Base-by-base conservation (phyloP, 2,888 invertebrate genomes). In the Eupithecia tripunctaria region DNA sequence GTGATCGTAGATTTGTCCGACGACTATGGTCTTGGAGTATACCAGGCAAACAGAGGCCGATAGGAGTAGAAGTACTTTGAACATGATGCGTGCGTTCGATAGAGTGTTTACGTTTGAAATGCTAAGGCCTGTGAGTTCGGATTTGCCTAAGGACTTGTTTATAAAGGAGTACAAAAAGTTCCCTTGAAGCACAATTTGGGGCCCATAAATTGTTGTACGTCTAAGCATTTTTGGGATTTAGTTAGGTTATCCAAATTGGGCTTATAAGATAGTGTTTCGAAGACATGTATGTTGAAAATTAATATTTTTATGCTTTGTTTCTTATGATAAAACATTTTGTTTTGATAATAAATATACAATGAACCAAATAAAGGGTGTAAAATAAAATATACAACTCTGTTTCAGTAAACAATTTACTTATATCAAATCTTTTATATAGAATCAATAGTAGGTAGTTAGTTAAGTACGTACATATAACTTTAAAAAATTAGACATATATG, bases 1-100 rank as follows among this genome's bases (percentile, higher is more conserved):
- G 29, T 87, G 84, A 18, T 90, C 90, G 38, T 80, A 84, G 0
- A 88, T 82, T 79, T 92, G 90, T 0, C 93, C 93, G 0, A 93
- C 90, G 0, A 89, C 82, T 0, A 94, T 89, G 21, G 84, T 86
- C 76, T 82, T 91, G 2, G 85, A 76, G 21, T 86, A 73, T 0
- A 85, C 89, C 3, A 85, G 29, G 47, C 81, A 78, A 21, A 85
- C 60, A 0, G 84, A 64, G 0, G 82, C 82, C 72, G 81, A 83
- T 6, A 88, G 5, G 38, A 89, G 27, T 41, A 89, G 43, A 47
- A 86, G 65, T 32, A 81, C 21, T 81, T 87, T 87, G 12, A 79
- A 81, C 88, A 89, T 89, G 80, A 77, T 85, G 70, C 25, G 73
- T 25, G 59, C 59, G 72, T 70, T 25, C 67, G 66, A 62, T 36